Evolutionary conservation across 1,140 invertebrate genomes (phyloP), one percentile per base, ranked within the genome.

Genomic region (Pseudobourletiella spinata): DNA sequence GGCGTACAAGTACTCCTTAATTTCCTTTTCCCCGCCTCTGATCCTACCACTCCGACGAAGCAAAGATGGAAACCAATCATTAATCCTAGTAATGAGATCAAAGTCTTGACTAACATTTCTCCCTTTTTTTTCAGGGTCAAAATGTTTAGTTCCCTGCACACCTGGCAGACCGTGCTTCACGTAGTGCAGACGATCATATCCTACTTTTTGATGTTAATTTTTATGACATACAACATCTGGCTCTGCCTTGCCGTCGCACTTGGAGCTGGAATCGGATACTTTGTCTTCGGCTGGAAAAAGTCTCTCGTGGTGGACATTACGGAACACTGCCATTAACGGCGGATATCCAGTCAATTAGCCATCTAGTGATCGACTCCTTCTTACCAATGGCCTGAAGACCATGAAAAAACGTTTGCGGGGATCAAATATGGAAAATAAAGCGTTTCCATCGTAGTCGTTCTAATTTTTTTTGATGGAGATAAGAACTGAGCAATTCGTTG

Each of bases 141-240:
- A 3, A 76, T 82, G 35, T 71, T 79, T 25, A 80, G 77, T 18
- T 42, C 39, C 16, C 55, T 76, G 1, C 84, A 86, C 66, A 35
- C 79, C 1, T 52, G 79, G 2, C 85, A 88, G 75, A 84, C 84
- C 0, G 11, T 81, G 2, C 72, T 88, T 0, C 83, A 87, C 56
- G 75, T 82, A 24, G n/a, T 85, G 0, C 86, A 88, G 74, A 70
- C 86, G 18, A 73, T 81, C 1, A 63, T 87, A 24, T 80, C 81
- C 26, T 87, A 87, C 70, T 79, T 83, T 61, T 77, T 87, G 1
- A 88, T 88, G 86, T 75, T 88, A 57, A 81, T 86, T 61, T 86
- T 86, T 70, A 88, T 88, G 86, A 87, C 85, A 0, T 88, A 85
- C 75, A 88, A 87, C 67, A 78, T 81, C 43, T 88, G 83, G 79